Conservation (phyloP, 92 coral and sea anemone genomes). For the Anthopleura xanthogrammica region DNA sequence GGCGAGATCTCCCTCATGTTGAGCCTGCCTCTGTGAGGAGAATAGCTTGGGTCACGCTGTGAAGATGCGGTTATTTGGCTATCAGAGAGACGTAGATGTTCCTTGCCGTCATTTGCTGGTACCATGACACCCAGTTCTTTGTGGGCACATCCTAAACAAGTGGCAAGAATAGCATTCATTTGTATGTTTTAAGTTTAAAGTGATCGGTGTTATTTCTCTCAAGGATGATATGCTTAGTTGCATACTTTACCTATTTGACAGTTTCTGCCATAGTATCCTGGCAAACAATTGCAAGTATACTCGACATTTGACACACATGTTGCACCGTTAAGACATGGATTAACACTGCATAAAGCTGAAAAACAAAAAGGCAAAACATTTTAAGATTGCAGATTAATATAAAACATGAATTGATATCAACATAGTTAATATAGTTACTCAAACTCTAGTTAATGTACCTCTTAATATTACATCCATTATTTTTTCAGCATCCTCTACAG, state of each 20-base stretch:
- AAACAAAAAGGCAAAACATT: neutral
- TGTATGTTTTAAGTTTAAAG: too few relatives aligned
- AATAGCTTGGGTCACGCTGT: conserved; percentile 3
- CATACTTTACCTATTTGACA: conserved; percentile 24
- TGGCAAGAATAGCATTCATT: neutral
- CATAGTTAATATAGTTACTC: neutral
- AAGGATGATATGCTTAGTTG: neutral
- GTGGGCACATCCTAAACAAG: conserved; percentile 22
- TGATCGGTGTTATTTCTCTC: neutral
- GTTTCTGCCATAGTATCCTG: conserved; percentile 29
- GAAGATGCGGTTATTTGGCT: conserved; percentile 31
- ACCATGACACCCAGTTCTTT: conserved; percentile 39
- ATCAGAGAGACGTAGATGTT: conserved; percentile 37
- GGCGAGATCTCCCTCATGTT: conserved; percentile 17
- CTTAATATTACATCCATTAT: conserved; percentile 16
- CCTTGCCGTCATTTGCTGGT: conserved; percentile 12
- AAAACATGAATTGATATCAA: too few relatives aligned
- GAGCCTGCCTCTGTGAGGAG: conserved; percentile 31
- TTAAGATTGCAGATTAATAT: too few relatives aligned
- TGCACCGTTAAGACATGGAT: conserved; percentile 37
- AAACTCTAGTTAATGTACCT: conserved; percentile 4
- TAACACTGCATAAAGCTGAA: conserved; percentile 22
- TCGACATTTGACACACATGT: conserved; percentile 21
- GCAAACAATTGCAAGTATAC: conserved; percentile 22
- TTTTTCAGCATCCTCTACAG: conserved; percentile 9